Evolutionary conservation across 2,797 vertebrate genomes (phyloP), one percentile per base, ranked within the genome.

Genomic region (Poecile montanus): DNA sequence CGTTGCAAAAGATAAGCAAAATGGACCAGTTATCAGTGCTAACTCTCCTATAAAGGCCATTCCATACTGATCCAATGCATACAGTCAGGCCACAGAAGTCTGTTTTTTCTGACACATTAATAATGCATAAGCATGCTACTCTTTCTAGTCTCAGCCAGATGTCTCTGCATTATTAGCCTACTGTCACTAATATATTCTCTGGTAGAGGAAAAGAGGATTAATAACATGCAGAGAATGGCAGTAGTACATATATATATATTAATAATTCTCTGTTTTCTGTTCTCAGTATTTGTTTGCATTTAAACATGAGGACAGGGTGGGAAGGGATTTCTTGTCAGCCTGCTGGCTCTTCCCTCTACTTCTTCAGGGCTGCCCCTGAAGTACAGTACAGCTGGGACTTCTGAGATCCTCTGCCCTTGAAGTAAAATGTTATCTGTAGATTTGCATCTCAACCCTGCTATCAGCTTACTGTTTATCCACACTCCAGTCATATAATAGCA

Each of bases 71-170:
- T 93, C 61, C 53, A 74, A 73, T 86, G 36, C n/a, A 81, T 66
- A 58, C 71, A 82, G 34, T 26, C 82, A 88, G 53, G 53, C 45
- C 71, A 91, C 6, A 4, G 57, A 91, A 94, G 50, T 32, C 88
- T 91, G 48, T 2, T 61, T 91, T 78, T 82, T 45, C 72, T 79
- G 68, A 76, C 30, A 23, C 61, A 94, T 96, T 88, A 96, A 96
- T 95, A 94, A 96, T 96, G 71, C 83, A 96, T 91, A 82, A 94
- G 54, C 71, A n/a, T 16, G 67, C 57, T 88, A 67, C 68, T 88
- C 74, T 79, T 80, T 85, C 83, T 85, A 87, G 85, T 82, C 80
- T 73, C 91, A 96, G 88, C 74, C 94, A 96, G 95, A 90, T 96
- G 91, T 93, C 85, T 96, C 89, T 77, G 71, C 60, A 79, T 84